Evolutionary conservation across 1,140 invertebrate genomes (phyloP), one percentile per base, ranked within the genome.

Genomic region (Diabrotica undecimpunctata): DNA sequence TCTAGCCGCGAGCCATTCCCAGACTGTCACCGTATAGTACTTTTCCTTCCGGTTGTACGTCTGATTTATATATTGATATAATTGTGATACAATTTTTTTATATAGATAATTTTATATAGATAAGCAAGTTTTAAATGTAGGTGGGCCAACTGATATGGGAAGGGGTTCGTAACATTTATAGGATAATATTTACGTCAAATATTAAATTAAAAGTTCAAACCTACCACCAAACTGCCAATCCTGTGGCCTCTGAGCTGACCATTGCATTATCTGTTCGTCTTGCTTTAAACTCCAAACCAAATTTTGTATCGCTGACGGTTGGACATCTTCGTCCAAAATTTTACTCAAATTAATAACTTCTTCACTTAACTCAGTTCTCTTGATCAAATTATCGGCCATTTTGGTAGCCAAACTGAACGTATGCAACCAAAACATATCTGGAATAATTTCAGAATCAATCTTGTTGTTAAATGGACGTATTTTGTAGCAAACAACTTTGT

Each of bases 171-270:
- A 25, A 25, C 25, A 25, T 25, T 25, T 25, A 4, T 25, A 25
- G 4, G 25, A 4, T 25, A 25, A 25, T 25, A 25, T 25, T 25
- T 25, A 25, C 25, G 25, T 25, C 1, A 25, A 25, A 25, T 25
- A 25, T 25, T 25, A 25, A 25, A 25, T 25, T 25, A 25, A 25
- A 4, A 25, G 25, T 25, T 25, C 25, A 25, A 84, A 87, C 75
- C 84, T 85, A 7, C 86, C 87, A 10, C 87, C 86, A 38, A 87
- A 81, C 75, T 88, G 86, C 87, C 87, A 89, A 73, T 89, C 87
- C 57, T 86, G 83, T 5, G 87, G 87, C 10, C 80, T 76, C 63
- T 86, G 83, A 7, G 81, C 84, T 2, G 83, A 81, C 87, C 87
- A 89, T 8, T 77, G 72, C 80, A 89, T 86, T 11, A 89, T 83